A percentile compares a stretch with the other conserved stretches of the same genome.
Evolutionary conservation across 2,888 invertebrate species (phyloP).

Genomic region (Heteromyza rotundicornis): DNA sequence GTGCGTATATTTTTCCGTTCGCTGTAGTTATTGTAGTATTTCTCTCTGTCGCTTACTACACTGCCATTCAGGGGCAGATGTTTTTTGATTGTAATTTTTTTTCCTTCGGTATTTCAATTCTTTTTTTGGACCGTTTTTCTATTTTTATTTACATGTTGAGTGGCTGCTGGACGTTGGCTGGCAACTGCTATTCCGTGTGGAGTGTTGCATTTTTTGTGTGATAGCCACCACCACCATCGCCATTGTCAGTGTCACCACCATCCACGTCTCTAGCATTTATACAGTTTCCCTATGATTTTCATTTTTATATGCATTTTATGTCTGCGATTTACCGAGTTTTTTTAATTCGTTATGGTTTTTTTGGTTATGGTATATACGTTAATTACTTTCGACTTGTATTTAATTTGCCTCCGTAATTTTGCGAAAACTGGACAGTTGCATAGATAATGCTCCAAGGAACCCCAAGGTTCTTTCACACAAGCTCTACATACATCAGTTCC

Average conservation of each 20-base stretch:
- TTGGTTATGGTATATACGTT: too few species aligned
- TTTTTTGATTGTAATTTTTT: constrained; percentile 41
- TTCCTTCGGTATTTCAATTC: constrained; percentile 16
- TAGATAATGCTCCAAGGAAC: too few species aligned
- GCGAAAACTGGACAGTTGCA: too few species aligned
- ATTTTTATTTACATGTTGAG: constrained; percentile 27
- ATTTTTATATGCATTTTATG: background rate
- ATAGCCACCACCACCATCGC: background rate
- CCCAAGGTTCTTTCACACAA: too few species aligned
- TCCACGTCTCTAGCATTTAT: background rate
- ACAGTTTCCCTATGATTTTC: background rate
- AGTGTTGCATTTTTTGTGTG: background rate
- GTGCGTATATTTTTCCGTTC: constrained; percentile 12
- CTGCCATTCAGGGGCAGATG: constrained; percentile 59
- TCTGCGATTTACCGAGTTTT: background rate
- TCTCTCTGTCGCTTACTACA: constrained; percentile 52
- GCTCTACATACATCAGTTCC: too few species aligned
- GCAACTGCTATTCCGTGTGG: constrained; percentile 9
- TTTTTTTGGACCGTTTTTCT: constrained; percentile 18
- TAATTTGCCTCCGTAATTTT: too few species aligned
- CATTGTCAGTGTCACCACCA: background rate
- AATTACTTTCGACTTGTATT: too few species aligned
- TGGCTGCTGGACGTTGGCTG: constrained; percentile 11
- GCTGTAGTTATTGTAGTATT: constrained; percentile 38
- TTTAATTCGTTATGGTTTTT: constrained; percentile 5